Evolutionary conservation across 2,888 invertebrate species (phyloP), one percentile per base, ranked within the genome.

Genomic region (Lithophane socia): DNA sequence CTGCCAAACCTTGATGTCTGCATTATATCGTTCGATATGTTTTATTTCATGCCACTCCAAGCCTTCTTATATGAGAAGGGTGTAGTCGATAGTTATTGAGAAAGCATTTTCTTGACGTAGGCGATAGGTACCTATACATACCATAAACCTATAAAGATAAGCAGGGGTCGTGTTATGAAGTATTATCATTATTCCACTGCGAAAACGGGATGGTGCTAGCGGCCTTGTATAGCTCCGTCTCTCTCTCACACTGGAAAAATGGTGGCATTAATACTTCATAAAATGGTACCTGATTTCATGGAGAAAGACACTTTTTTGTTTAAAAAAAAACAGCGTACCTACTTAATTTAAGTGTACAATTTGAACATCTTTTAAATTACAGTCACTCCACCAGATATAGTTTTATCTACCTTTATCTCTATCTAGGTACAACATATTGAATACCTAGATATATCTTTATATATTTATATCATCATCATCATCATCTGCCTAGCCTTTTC

Each of bases 1-100:
- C 76, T 70, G 70, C 76, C 63, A 70, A 73, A 73, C 77, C 87
- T 78, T 72, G 71, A 73, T 69, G 74, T 74, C 83, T 85, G 87
- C 77, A 64, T 77, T 83, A 88, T 80, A 88, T 85, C 58, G 82
- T 42, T 76, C 64, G 44, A 69, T 82, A 65, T 83, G 78, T 85
- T 82, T 80, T 77, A 77, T 83, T 76, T 84, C 74, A 78, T 73
- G 61, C 56, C 73, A 66, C 74, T 77, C 64, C 65, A 61, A 29
- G 61, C 58, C 58, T 60, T 75, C 61, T 47, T 73, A 65, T 18
- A 3, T 49, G 21, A 72, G 16, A 81, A 83, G 69, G 77, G 67
- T 71, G 12, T 56, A n/a, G 10, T 9, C 49, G 16, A 52, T 64
- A 70, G 80, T 84, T 82, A 72, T 63, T 61, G 56, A 61, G 29